Evolutionary conservation across 2,888 invertebrate genomes (phyloP), one percentile per base, ranked within the genome.

Genomic region (Drosophila hamatofila): DNA sequence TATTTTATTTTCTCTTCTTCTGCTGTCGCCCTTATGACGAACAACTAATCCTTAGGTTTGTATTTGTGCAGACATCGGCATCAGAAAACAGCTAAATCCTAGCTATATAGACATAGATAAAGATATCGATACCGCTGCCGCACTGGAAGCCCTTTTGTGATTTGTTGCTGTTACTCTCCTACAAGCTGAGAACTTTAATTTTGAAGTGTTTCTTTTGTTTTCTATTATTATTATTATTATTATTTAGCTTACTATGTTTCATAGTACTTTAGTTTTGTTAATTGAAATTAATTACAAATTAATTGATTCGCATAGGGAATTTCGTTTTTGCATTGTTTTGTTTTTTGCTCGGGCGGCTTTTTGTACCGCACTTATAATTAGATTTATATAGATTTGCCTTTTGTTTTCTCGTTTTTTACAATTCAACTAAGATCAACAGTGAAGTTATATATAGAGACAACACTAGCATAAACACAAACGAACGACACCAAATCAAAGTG

Each of bases 281-380:
- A 86, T 88, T 89, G 89, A 92, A 92, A 92, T 91, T 92, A 92
- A 92, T 92, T 92, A 90, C 84, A 92, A 92, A 92, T 92, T 92
- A 92, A 92, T 92, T 92, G 92, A 92, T 92, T 92, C 92, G 91
- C 91, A 92, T 92, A 92, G 92, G 92, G 92, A 92, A 88, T 90
- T 91, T 83, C 78, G 78, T 82, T 78, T 57, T 55, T 25, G 41
- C 54, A 5, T 35, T 57, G n/a, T 42, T 54, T 77, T 57, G 60
- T 72, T 72, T 71, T 74, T 75, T 75, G 74, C 54, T 80, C 59
- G 72, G 42, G 42, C 60, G 75, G 46, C 68, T 63, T 64, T 25
- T 46, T 55, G 44, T 11, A 30, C 62, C 69, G 72, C 61, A 48
- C 52, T 60, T 71, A 23, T 71, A 63, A 59, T 69, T 72, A 57